These are phyloP conservation scores for Drosophila takahashii DNA, from an alignment of 1,140 invertebrate species.

Conservation along the genomic window DNA sequence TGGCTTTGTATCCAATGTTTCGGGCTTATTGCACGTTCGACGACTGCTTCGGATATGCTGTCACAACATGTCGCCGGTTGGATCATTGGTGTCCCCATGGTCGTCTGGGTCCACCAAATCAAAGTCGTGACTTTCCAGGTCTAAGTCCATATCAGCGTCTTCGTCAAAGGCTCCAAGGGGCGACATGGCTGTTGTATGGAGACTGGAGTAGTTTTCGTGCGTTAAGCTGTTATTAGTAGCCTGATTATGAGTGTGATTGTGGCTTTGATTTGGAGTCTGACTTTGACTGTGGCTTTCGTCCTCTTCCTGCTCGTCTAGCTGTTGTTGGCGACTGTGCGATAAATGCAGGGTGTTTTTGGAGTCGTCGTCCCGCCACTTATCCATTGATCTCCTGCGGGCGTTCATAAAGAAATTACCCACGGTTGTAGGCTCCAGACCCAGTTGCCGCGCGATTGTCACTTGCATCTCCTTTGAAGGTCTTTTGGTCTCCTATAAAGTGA, in stretches of 20 bases:
- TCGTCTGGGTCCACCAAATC: conserved; percentile 84
- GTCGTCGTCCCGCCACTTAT: conserved; percentile 99
- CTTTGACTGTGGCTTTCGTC: conserved; percentile 13
- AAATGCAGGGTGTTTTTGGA: conserved; percentile 84
- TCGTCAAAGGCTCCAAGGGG: conserved; percentile 79
- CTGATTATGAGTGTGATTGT: conserved; percentile 9
- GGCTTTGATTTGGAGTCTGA: conserved; percentile 4
- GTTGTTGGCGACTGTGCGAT: conserved; percentile 35
- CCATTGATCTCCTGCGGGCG: conserved; percentile 97
- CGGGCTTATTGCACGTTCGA: conserved; percentile 11
- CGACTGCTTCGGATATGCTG: conserved; percentile 61
- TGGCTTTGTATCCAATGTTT: background rate
- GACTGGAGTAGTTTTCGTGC: conserved; percentile 46
- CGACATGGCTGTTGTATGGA: conserved; percentile 77
- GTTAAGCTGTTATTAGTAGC: conserved; percentile 17
- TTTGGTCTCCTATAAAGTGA: conserved; percentile 94
- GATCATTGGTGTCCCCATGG: conserved; percentile 84
- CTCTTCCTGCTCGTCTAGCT: conserved; percentile 39
- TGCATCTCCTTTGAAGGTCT: conserved; percentile 99
- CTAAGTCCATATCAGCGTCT: conserved; percentile 74
- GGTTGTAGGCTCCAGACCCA: conserved; percentile 98
- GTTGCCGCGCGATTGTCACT: conserved; percentile 98
- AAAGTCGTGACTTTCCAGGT: conserved; percentile 81
- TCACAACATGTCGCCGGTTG: conserved; percentile 85
- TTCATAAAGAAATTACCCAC: conserved; percentile 99